Conservation (phyloP, 2,888 invertebrate genomes). For the Tetanocera ferruginea region DNA sequence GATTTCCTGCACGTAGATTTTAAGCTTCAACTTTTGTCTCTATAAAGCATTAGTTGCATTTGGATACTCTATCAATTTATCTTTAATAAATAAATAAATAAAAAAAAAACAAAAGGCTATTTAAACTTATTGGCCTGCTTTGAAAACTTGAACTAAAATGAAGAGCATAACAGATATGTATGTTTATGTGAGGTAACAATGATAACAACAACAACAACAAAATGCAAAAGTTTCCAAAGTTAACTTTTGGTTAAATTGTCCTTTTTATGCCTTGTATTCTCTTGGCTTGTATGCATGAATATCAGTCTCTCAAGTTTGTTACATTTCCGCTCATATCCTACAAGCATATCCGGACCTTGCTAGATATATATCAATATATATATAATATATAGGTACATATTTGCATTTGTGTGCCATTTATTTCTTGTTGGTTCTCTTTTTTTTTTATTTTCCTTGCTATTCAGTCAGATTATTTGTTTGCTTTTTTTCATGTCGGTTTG, state of each 20-base stretch:
- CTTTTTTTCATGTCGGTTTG: neutral
- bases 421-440: neutral
- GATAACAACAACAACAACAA: constrained; percentile 5
- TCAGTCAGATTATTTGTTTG: neutral
- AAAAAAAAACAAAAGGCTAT: neutral
- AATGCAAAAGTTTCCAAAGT: constrained; percentile 22
- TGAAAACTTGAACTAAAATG: neutral
- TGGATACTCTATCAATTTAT: too few species aligned
- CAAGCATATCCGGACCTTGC: constrained; percentile 44
- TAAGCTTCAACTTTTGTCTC: too few species aligned
- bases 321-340: constrained; percentile 49
- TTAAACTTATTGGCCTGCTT: neutral
- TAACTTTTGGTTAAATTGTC: neutral
- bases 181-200: neutral
- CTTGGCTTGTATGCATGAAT: neutral
- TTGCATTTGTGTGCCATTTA: neutral
- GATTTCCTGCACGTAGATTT: too few species aligned
- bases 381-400: neutral
- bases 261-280: neutral
- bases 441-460: neutral
- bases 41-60: too few species aligned
- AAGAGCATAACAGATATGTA: neutral
- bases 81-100: too few species aligned
- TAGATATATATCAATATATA: too few species aligned
- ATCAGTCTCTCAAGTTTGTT: constrained; percentile 18